phyloP scores from a whole-genome alignment of 2,113 vertebrate species.

The Podilymbus podiceps region DNA sequence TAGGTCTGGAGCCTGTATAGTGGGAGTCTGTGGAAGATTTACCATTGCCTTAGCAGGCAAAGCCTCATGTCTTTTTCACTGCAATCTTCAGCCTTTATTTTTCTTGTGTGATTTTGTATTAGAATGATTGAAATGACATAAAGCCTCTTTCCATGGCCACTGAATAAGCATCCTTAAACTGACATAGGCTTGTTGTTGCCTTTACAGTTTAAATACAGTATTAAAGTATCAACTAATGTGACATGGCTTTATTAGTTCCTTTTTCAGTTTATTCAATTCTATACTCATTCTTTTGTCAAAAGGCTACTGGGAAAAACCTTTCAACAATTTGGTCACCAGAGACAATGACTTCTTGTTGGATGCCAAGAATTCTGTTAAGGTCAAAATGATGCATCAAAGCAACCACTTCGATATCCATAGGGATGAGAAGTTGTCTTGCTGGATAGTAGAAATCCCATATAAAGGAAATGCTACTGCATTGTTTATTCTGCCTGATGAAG shows the following conservation, averaged over 20 bases:
- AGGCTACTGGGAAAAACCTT: slow-evolving; percentile 83
- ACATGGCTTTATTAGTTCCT: background rate
- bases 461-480: background rate
- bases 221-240: background rate
- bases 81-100: background rate
- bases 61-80: background rate
- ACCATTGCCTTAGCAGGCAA: background rate
- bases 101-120: background rate
- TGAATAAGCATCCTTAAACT: background rate
- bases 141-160: background rate
- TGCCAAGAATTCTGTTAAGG: slow-evolving; percentile 55
- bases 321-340: slow-evolving; percentile 42
- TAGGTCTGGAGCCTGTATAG: background rate
- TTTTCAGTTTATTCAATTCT: background rate
- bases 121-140: background rate
- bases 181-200: background rate
- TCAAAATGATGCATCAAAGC: slow-evolving; percentile 80
- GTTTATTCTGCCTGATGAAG: slow-evolving; percentile 64
- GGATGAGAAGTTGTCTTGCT: slow-evolving; percentile 27
- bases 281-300: background rate
- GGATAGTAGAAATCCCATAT: slow-evolving; percentile 51
- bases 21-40: background rate
- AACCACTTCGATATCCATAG: slow-evolving; percentile 43
- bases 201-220: background rate
- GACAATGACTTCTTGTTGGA: slow-evolving; percentile 73